phyloP scores from a whole-genome alignment of 2,113 vertebrate genomes.

The Neolamprologus ventralis region DNA sequence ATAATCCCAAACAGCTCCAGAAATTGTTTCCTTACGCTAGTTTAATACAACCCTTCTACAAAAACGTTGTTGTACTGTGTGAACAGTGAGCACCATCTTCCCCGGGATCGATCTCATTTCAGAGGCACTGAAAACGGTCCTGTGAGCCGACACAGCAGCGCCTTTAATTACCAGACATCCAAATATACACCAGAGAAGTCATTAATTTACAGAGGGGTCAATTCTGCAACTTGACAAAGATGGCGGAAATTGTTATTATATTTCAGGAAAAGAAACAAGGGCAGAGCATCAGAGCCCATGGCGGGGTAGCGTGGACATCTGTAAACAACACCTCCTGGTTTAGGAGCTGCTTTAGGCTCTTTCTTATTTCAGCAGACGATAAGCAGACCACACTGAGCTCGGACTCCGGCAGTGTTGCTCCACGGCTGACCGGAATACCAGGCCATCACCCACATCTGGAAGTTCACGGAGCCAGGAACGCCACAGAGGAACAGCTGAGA shows the following conservation, averaged over 20 bases:
- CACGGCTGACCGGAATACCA: background rate
- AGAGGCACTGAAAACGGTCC: background rate
- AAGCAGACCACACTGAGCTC: too few relatives aligned
- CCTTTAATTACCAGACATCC: background rate
- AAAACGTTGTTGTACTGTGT: background rate
- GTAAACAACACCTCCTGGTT: background rate
- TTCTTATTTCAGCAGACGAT: background rate
- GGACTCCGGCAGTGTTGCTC: background rate
- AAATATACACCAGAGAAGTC: background rate
- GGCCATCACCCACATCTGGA: background rate
- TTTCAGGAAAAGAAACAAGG: background rate
- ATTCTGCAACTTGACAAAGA: background rate
- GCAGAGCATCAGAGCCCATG: background rate
- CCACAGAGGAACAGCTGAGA: background rate
- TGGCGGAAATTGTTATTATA: background rate
- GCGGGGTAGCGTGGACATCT: background rate
- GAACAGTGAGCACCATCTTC: background rate
- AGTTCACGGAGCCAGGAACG: background rate
- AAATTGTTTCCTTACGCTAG: background rate
- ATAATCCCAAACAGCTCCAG: background rate
- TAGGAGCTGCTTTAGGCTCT: background rate
- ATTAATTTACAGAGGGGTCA: background rate
- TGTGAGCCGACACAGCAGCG: background rate
- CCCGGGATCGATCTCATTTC: background rate
- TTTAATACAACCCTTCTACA: background rate